Evolutionary conservation across 2,888 invertebrate genomes (phyloP), one percentile per base, ranked within the genome.

Genomic region (Amphipyra berbera): DNA sequence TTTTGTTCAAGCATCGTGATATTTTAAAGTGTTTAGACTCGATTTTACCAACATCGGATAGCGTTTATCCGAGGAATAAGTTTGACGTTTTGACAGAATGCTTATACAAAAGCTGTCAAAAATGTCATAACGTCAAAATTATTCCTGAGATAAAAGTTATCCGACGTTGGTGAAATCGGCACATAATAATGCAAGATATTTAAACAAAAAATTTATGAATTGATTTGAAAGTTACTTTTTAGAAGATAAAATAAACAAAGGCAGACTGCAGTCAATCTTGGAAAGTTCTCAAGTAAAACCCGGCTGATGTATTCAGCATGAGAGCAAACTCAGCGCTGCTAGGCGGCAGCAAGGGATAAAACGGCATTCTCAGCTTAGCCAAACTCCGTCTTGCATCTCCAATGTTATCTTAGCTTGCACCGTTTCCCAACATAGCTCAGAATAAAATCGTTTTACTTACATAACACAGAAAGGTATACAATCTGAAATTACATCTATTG

Each of bases 371-470:
- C 59, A 73, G 70, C 56, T 71, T 61, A 63, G 52, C 45, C 50
- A 30, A 60, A 55, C 48, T 44, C 61, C 21, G 55, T 53, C 47
- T 63, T 47, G 42, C 38, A 15, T 49, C 47, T 69, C 57, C 54
- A 58, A 15, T 49, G 45, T 56, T 37, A 61, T 53, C 41, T 40
- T 35, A 50, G 41, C 47, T 9, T n/a, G 40, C 78, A 74, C 50
- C 27, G 75, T 49, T 76, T 78, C 75, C 60, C 76, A 76, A 78
- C 65, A 71, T 78, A 55, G 42, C 33, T 13, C 7, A 12, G 0
- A 37, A 50, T 15, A 59, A 45, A 63, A 54, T 14, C 40, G 9
- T 21, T 30, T 5, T 48, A 57, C n/a, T 41, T 40, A 30, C 9
- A 15, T 42, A 47, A 44, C 49, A 56, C 46, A 38, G 60, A 15